Conservation (phyloP, 2,113 vertebrate genomes). For the Lampris megalopsis region DNA sequence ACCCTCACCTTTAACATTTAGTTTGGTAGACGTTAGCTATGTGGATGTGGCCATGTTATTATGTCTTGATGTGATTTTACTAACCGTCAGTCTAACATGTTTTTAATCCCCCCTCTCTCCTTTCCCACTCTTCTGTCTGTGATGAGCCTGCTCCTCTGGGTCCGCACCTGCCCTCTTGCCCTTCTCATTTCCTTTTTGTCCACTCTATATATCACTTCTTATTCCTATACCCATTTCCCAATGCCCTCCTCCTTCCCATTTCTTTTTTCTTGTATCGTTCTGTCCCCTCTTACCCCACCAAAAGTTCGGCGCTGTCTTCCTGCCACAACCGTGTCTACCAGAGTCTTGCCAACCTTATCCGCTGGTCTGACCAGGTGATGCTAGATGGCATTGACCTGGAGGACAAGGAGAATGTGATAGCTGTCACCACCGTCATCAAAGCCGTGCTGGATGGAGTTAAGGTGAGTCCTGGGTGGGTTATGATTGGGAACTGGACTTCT, state of each 20-base stretch:
- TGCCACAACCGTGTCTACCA: constrained; percentile 97
- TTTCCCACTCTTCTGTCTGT: not conserved
- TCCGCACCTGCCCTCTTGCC: not conserved
- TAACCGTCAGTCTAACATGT: constrained; percentile 22
- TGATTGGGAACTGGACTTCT: too few relatives aligned
- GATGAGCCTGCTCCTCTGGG: constrained; percentile 15
- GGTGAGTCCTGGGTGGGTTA: constrained; percentile 73
- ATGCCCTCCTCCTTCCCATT: not conserved
- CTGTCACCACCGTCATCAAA: constrained; percentile 94
- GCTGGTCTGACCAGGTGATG: constrained; percentile 99
- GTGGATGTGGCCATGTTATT: not conserved
- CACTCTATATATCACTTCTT: not conserved
- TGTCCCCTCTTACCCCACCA: not conserved
- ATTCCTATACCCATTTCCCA: not conserved
- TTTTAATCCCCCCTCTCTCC: not conserved
- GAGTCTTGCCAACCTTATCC: constrained; percentile 96
- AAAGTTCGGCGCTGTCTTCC: constrained; percentile 93
- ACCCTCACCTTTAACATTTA: not conserved
- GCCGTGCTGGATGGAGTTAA: constrained; percentile 98
- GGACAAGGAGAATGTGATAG: constrained; percentile 93
- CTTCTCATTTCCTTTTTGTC: not conserved
- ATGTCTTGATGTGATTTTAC: constrained; percentile 8
- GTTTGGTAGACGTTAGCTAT: constrained; percentile 7
- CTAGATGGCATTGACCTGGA: constrained; percentile 94
- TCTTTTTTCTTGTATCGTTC: too few relatives aligned